Percentiles rank a stretch among this genome's conserved stretches.
Evolutionary conservation across 2,888 invertebrate genomes (phyloP).

Genomic region (Arctia plantaginis): DNA sequence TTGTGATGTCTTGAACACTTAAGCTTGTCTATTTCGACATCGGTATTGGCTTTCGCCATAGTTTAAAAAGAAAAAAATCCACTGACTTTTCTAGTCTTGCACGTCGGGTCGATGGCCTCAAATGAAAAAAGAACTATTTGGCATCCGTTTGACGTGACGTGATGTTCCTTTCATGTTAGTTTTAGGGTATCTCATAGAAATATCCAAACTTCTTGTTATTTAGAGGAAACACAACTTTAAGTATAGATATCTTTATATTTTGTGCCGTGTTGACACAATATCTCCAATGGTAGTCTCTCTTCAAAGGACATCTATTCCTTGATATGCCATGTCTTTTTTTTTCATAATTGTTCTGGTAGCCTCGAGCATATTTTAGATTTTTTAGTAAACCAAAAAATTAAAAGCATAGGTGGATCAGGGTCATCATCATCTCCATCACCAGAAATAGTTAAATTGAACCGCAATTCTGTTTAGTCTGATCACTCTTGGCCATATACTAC

Average conservation of each 20-base stretch:
- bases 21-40: slow-evolving; percentile 43
- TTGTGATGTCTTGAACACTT: slow-evolving; percentile 33
- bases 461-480: neutral
- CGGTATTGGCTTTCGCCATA: slow-evolving; percentile 45
- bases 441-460: neutral
- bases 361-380: neutral
- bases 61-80: slow-evolving; percentile 54
- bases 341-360: too few species aligned
- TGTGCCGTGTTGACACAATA: too few species aligned
- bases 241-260: too few species aligned
- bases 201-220: neutral
- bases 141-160: slow-evolving; percentile 61
- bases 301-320: too few species aligned
- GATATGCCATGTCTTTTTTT: too few species aligned
- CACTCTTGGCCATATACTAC: slow-evolving; percentile 39
- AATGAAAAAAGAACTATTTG: slow-evolving; percentile 64
- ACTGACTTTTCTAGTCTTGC: slow-evolving; percentile 58
- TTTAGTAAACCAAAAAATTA: too few species aligned
- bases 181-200: slow-evolving; percentile 40
- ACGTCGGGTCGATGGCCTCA: slow-evolving; percentile 57
- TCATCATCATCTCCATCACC: too few species aligned
- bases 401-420: too few species aligned
- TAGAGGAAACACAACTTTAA: neutral
- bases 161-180: slow-evolving; percentile 62
- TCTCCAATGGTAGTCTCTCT: neutral